A percentile compares a stretch with the other conserved stretches of the same genome.
Evolutionary conservation across 2,797 vertebrate species (phyloP).

Genomic region (Galago senegalensis): DNA sequence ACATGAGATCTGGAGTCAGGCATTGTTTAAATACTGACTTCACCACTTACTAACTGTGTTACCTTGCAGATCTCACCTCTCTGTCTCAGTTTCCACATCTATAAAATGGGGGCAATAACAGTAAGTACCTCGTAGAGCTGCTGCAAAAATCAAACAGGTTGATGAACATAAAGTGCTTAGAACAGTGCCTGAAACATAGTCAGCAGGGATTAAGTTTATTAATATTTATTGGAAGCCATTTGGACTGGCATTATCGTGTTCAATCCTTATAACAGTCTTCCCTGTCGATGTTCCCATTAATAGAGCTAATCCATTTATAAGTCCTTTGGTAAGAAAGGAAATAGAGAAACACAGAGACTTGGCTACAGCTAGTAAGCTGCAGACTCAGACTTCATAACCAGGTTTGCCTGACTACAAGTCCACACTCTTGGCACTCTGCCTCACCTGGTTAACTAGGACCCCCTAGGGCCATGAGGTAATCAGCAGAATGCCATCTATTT

Average conservation of each 20-base stretch:
- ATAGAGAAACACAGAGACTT: neutral
- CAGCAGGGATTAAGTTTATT: neutral
- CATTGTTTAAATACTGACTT: neutral
- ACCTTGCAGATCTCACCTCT: neutral
- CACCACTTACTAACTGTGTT: neutral
- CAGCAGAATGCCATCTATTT: neutral
- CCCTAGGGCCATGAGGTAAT: neutral
- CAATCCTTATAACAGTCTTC: neutral
- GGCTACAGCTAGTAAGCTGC: neutral
- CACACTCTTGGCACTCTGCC: neutral
- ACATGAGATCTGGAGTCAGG: neutral
- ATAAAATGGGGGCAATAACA: neutral
- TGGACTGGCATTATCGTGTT: fast-evolving
- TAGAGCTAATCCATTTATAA: neutral
- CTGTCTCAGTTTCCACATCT: neutral
- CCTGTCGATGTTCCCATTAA: neutral
- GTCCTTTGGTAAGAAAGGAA: neutral
- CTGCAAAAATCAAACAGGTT: neutral
- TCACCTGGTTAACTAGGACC: neutral
- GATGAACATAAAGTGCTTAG: neutral
- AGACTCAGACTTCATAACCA: fast-evolving
- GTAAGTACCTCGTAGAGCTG: neutral
- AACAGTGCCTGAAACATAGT: fast-evolving
- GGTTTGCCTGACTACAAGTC: neutral
- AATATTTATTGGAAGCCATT: neutral